phyloP scores from a whole-genome alignment of 2,113 vertebrate genomes.

The Crotophaga sulcirostris region DNA sequence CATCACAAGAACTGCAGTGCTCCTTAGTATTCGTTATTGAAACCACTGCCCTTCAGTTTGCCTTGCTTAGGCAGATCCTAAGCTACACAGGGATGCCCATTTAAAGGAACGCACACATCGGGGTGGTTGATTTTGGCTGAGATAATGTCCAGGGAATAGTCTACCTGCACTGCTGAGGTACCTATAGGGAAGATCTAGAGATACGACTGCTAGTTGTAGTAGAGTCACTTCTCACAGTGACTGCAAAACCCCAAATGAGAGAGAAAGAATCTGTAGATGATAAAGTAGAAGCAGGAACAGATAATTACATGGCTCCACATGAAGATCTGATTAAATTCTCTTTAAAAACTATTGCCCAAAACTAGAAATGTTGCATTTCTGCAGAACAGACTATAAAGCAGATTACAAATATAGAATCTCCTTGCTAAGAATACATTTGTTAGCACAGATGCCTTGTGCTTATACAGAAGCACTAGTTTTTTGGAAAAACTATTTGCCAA shows the following conservation, averaged over 20 bases:
- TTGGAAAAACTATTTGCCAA: neutral
- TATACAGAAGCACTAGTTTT: neutral
- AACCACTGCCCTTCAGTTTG: neutral
- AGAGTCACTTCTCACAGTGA: neutral
- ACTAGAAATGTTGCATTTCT: neutral
- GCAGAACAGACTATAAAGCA: neutral
- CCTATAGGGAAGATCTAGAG: neutral
- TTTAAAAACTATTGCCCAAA: neutral
- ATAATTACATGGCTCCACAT: neutral
- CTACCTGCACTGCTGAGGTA: neutral
- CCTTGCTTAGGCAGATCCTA: neutral
- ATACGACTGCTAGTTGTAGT: neutral
- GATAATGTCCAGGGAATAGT: neutral
- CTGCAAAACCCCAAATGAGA: neutral
- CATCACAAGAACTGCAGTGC: neutral
- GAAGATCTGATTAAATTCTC: neutral
- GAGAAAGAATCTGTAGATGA: neutral
- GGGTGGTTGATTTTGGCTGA: neutral
- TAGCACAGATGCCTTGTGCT: neutral
- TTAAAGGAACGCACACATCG: neutral
- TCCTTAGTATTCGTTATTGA: rapidly evolving
- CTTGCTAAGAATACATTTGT: neutral
- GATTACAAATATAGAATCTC: neutral
- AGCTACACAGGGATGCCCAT: neutral
- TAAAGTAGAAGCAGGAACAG: neutral